Evolutionary conservation across 2,888 invertebrate genomes (phyloP).

Genomic region (Falcaria lacertinaria): DNA sequence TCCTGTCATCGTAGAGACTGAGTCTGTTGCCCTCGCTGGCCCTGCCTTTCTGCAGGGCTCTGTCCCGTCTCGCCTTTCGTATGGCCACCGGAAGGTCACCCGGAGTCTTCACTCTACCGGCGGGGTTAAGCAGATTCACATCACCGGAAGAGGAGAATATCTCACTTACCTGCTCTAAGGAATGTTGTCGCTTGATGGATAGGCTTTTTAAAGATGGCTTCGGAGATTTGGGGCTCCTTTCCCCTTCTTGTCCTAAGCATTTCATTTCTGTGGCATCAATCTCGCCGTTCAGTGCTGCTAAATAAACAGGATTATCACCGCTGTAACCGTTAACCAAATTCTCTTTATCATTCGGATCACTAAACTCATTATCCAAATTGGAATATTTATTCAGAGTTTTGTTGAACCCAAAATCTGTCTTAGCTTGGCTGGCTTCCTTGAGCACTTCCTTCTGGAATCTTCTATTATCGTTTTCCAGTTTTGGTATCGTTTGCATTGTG

Average conservation of each 20-base stretch:
- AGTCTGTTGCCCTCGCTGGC: conserved; percentile 83
- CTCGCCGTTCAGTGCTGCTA: conserved; percentile 66
- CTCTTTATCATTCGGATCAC: conserved; percentile 70
- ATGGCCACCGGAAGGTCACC: conserved; percentile 90
- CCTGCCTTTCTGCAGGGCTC: conserved; percentile 75
- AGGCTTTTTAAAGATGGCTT: conserved; percentile 53
- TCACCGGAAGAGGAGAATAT: conserved; percentile 85
- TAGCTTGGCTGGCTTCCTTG: conserved; percentile 61
- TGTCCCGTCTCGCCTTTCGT: conserved; percentile 82
- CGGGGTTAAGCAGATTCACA: conserved; percentile 84
- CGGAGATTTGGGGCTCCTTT: conserved; percentile 41
- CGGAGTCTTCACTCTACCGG: conserved; percentile 88
- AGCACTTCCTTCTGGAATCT: conserved; percentile 57
- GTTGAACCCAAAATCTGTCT: conserved; percentile 57
- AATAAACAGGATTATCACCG: conserved; percentile 66
- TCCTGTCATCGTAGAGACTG: conserved; percentile 92
- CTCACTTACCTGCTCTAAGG: conserved; percentile 87
- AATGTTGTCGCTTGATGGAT: conserved; percentile 81
- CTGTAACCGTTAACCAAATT: conserved; percentile 57
- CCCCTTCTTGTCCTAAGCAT: conserved; percentile 26
- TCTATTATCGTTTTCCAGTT: conserved; percentile 36
- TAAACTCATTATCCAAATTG: conserved; percentile 70
- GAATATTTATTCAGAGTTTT: conserved; percentile 66
- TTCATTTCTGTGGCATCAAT: conserved; percentile 49
- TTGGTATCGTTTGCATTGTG: conserved; percentile 64